These are phyloP conservation scores for Buphagus erythrorhynchus DNA, from an alignment of 2,797 vertebrate species.

Conservation along the genomic window DNA sequence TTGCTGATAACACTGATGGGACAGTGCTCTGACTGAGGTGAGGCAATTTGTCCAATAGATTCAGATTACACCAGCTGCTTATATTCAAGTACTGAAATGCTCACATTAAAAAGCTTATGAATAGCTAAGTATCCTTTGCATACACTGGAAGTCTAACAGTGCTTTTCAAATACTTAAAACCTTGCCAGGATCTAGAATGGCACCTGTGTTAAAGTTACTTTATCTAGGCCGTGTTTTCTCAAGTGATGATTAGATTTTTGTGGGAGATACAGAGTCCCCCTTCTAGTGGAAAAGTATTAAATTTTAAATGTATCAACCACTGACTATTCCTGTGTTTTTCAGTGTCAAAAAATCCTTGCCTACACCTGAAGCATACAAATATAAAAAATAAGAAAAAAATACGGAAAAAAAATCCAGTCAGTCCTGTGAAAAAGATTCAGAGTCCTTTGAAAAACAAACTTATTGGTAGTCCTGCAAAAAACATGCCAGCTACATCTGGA, in stretches of 20 bases:
- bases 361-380: conserved; percentile 83
- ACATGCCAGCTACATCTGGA: conserved; percentile 16
- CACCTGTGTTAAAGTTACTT: background rate
- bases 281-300: background rate
- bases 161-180: background rate
- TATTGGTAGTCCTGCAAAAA: conserved; percentile 83
- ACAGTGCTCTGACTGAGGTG: background rate
- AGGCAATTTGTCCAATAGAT: background rate
- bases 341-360: conserved; percentile 87
- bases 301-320: background rate
- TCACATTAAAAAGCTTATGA: background rate
- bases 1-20: background rate
- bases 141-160: background rate
- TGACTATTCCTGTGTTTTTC: background rate
- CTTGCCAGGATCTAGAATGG: background rate
- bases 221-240: background rate
- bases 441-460: conserved; percentile 88
- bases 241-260: background rate
- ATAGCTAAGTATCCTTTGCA: background rate
- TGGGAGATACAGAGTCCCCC: background rate
- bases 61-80: background rate
- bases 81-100: background rate
- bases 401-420: conserved; percentile 84
- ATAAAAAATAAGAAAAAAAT: conserved; percentile 84
- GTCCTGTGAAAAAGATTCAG: conserved; percentile 83